These are phyloP conservation scores for Siphlonurus alternatus DNA, from an alignment of 2,888 invertebrate genomes.

Conservation along the genomic window DNA sequence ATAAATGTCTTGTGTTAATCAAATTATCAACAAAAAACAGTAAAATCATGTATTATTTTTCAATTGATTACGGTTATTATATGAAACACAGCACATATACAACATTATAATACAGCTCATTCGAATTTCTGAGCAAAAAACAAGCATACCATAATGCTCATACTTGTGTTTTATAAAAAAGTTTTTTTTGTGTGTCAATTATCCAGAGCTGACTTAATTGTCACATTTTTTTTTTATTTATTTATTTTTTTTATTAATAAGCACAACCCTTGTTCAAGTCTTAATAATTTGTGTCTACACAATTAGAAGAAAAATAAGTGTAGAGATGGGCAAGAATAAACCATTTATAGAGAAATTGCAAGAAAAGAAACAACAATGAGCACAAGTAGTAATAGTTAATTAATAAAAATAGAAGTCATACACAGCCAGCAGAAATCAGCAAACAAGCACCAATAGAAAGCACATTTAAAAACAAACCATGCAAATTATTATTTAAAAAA, in stretches of 20 bases:
- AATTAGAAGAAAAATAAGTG: not conserved
- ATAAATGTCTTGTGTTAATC: too few relatives aligned
- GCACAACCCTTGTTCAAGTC: not conserved
- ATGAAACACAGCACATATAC: too few relatives aligned
- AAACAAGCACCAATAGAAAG: not conserved
- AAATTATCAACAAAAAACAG: too few relatives aligned
- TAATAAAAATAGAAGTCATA: not conserved
- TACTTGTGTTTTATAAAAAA: not conserved
- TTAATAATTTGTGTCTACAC: not conserved
- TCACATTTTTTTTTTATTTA: not conserved
- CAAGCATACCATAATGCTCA: not conserved
- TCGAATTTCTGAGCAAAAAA: not conserved
- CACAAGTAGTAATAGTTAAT: not conserved
- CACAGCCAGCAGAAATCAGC: not conserved
- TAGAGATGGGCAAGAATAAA: not conserved
- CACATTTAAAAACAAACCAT: too few relatives aligned
- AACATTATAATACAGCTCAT: too few relatives aligned
- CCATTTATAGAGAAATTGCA: not conserved
- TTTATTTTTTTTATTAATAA: not conserved
- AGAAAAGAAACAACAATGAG: not conserved
- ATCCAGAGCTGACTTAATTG: too few relatives aligned
- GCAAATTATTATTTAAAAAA: not conserved
- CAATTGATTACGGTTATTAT: too few relatives aligned
- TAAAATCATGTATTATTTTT: too few relatives aligned
- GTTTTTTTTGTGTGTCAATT: not conserved